These are phyloP conservation scores for Diglossa cyanea DNA, from an alignment of 2,797 vertebrate genomes.

Conservation along the genomic window DNA sequence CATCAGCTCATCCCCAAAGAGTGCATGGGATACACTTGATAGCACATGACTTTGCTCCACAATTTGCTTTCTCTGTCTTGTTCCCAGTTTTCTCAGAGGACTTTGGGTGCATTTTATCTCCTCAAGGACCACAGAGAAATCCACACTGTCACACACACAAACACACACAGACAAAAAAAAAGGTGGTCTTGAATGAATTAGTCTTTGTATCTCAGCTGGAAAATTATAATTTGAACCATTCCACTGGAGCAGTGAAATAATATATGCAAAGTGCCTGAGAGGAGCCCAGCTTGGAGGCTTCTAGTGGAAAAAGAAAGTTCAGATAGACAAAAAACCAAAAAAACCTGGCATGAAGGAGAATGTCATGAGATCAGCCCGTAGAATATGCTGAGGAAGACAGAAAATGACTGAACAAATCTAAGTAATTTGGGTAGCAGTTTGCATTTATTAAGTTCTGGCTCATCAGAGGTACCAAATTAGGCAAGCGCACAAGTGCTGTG, in stretches of 20 bases:
- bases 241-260: slow-evolving; percentile 56
- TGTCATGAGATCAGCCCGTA: slow-evolving; percentile 41
- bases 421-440: slow-evolving; percentile 39
- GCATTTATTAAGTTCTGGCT: slow-evolving; percentile 44
- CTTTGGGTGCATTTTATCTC: background rate
- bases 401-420: slow-evolving; percentile 20
- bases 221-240: slow-evolving; percentile 70
- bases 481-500: background rate
- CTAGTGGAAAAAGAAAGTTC: slow-evolving; percentile 60
- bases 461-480: slow-evolving; percentile 47
- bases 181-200: slow-evolving; percentile 48
- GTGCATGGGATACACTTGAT: background rate
- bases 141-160: background rate
- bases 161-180: background rate
- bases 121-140: background rate
- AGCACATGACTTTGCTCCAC: background rate
- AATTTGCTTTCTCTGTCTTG: background rate
- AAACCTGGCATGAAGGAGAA: background rate
- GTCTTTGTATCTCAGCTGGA: slow-evolving; percentile 62
- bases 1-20: background rate
- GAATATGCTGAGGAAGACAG: slow-evolving; percentile 58
- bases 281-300: slow-evolving; percentile 62
- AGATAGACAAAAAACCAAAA: background rate
- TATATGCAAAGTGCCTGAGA: slow-evolving; percentile 41
- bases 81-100: background rate